Evolutionary conservation across 2,888 invertebrate genomes (phyloP), one percentile per base, ranked within the genome.

Genomic region (Eupeodes latifasciatus): DNA sequence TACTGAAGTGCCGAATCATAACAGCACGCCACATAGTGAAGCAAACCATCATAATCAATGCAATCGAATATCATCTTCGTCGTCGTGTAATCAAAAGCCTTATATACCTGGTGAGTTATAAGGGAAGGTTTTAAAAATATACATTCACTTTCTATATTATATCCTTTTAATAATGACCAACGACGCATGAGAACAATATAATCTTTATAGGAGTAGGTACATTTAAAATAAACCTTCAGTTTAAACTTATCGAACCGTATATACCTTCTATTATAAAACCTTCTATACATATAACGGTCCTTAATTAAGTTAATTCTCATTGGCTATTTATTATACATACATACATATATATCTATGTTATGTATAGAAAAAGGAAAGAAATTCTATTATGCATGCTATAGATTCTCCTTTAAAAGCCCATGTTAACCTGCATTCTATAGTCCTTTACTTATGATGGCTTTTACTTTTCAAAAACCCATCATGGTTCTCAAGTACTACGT

Each of bases 1-100:
- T 91, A 93, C 93, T 89, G 93, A 93, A 90, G 93, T 93, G 92
- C 92, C 92, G 90, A 92, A 92, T 90, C 92, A 92, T 90, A 91
- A 90, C 90, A 90, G 89, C 89, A 91, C 90, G 90, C 90, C 91
- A 91, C 91, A 91, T 91, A 91, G 91, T 91, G 93, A 93, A 91
- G 90, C 91, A 90, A 93, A 93, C 92, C 93, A 93, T 92, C 93
- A 93, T 91, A 91, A 91, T 91, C 91, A 91, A 91, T 91, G 91
- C 90, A 92, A 91, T 91, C 91, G 91, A 91, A 91, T 92, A 92
- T 91, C 93, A 93, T 91, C 93, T 92, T 92, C 93, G 92, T 92
- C 93, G 92, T 93, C 92, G 92, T 93, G 91, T 92, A 93, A 93
- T 93, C 93, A 94, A 93, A 93, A 94, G 93, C 93, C 93, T 93